Conservation (phyloP, 2,888 invertebrate species). For the Trachelus iudaicus region DNA sequence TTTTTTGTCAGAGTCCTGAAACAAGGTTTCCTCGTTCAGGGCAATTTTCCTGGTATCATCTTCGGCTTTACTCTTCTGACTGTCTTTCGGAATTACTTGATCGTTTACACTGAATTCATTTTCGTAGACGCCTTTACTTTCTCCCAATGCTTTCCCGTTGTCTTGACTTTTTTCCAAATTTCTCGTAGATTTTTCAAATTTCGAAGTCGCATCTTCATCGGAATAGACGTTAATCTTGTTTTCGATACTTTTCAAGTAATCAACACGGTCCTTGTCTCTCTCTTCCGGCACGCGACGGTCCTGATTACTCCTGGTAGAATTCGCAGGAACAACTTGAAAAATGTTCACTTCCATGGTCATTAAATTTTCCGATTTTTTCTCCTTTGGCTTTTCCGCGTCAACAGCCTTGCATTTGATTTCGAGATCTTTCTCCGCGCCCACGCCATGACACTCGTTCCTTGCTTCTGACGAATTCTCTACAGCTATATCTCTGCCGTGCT, state of each 20-base stretch:
- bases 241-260: slow-evolving; percentile 15
- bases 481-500: neutral
- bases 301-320: neutral
- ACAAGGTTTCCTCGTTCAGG: neutral
- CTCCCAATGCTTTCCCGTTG: neutral
- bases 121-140: neutral
- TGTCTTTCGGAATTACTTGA: neutral
- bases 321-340: neutral
- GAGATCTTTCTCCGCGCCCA: neutral
- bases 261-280: neutral
- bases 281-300: neutral
- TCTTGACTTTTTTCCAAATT: neutral
- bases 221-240: slow-evolving; percentile 24
- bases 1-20: neutral
- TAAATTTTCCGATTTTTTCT: neutral
- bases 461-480: neutral
- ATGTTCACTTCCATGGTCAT: neutral
- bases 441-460: neutral
- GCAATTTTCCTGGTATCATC: neutral
- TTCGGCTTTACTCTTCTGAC: neutral
- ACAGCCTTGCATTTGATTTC: neutral
- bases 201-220: neutral
- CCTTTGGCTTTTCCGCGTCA: neutral
- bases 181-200: neutral
- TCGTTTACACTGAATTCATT: neutral